Evolutionary conservation across 2,888 invertebrate genomes (phyloP).

Genomic region (Penaeus monodon): DNA sequence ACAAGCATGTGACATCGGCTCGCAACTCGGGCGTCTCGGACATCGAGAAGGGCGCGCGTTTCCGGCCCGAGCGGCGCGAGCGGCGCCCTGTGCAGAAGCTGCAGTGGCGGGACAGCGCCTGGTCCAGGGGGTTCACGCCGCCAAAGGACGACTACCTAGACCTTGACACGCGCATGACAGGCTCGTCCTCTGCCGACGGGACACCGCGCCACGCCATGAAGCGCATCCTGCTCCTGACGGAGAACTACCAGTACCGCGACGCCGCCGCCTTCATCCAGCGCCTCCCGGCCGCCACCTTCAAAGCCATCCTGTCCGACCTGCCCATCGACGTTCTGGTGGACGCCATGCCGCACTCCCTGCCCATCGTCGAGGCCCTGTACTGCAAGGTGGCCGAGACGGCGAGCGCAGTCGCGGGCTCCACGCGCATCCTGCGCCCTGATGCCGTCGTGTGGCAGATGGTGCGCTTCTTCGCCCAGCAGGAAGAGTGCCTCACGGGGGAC

Average conservation of each 20-base stretch:
- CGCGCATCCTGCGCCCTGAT: slow-evolving; percentile 75
- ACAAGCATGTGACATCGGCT: slow-evolving; percentile 63
- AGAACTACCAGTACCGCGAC: slow-evolving; percentile 90
- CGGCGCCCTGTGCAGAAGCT: slow-evolving; percentile 66
- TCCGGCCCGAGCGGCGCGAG: slow-evolving; percentile 63
- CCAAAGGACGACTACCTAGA: slow-evolving; percentile 63
- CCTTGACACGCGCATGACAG: slow-evolving; percentile 65
- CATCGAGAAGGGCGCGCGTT: slow-evolving; percentile 62
- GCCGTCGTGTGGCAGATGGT: slow-evolving; percentile 89
- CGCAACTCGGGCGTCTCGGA: slow-evolving; percentile 41
- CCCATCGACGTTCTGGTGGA: slow-evolving; percentile 91
- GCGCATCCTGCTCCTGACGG: slow-evolving; percentile 82
- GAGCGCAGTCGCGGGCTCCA: slow-evolving; percentile 41
- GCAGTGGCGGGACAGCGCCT: slow-evolving; percentile 67
- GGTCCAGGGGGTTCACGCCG: slow-evolving; percentile 66
- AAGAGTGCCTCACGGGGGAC: slow-evolving; percentile 67
- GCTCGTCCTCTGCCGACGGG: slow-evolving; percentile 70
- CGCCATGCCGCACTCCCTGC: slow-evolving; percentile 88
- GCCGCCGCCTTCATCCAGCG: slow-evolving; percentile 87
- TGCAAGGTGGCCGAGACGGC: slow-evolving; percentile 70
- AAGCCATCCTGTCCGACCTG: slow-evolving; percentile 77
- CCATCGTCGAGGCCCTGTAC: slow-evolving; percentile 86
- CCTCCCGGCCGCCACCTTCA: slow-evolving; percentile 84
- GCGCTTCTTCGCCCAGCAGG: slow-evolving; percentile 77
- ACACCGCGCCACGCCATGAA: slow-evolving; percentile 73